A percentile compares a stretch with the other conserved stretches of the same genome.
phyloP scores from a whole-genome alignment of 2,888 invertebrate species.

The Nomada ferruginata region DNA sequence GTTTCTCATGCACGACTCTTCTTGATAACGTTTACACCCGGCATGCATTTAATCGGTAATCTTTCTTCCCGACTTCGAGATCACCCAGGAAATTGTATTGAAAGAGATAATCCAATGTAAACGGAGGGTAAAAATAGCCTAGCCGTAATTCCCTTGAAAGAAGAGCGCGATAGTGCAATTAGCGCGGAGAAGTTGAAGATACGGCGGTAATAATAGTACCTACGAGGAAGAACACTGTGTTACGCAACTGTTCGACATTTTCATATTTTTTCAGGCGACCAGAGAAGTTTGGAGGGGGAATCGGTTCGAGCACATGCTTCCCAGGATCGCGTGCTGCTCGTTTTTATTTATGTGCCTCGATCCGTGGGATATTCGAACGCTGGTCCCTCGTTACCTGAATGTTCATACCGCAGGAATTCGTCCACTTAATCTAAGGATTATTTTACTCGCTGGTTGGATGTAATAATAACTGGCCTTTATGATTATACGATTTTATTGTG shows the following conservation, averaged over 20 bases:
- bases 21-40: too few species aligned
- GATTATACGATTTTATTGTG: constrained; percentile 19
- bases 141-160: too few species aligned
- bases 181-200: neutral
- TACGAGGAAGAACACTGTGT: neutral
- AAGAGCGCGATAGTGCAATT: too few species aligned
- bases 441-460: neutral
- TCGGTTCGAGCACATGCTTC: neutral
- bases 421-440: neutral
- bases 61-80: too few species aligned
- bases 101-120: too few species aligned
- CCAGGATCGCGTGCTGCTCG: neutral
- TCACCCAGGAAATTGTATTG: too few species aligned
- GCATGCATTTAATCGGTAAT: too few species aligned
- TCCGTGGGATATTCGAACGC: neutral
- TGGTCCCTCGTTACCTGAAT: neutral
- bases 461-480: neutral
- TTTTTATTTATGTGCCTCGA: neutral
- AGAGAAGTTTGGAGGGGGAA: neutral
- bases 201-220: neutral
- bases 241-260: constrained; percentile 35
- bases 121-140: too few species aligned
- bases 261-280: neutral
- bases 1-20: neutral
- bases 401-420: neutral